A percentile compares a stretch with the other conserved stretches of the same genome.
These are phyloP conservation scores for Papilio polytes DNA, from an alignment of 1,140 invertebrate species.

Conservation along the genomic window DNA sequence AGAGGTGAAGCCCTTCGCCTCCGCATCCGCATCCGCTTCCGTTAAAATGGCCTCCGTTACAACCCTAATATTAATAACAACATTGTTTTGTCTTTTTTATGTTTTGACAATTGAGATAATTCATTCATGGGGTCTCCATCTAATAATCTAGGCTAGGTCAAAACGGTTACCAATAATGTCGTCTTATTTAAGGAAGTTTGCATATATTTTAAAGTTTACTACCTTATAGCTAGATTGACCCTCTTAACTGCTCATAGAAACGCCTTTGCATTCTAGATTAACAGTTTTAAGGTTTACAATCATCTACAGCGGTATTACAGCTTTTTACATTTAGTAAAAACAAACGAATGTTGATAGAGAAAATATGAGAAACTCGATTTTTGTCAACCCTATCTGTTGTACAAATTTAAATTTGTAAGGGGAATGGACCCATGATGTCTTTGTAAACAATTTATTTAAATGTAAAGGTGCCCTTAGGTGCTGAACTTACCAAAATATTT, in stretches of 20 bases:
- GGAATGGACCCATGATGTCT: neutral
- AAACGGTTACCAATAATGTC: too few species aligned
- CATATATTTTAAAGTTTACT: too few species aligned
- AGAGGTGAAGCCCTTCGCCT: too few species aligned
- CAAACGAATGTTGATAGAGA: neutral
- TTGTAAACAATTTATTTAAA: conserved; percentile 1
- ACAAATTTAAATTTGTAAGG: neutral
- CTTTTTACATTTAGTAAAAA: neutral
- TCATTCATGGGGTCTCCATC: neutral
- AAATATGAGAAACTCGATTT: conserved; percentile 7
- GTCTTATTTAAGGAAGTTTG: too few species aligned
- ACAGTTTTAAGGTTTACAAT: neutral
- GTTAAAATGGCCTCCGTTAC: too few species aligned
- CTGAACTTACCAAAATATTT: neutral
- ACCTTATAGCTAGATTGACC: too few species aligned
- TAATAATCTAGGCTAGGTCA: too few species aligned
- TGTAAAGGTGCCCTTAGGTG: neutral
- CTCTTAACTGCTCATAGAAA: too few species aligned
- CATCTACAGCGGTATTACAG: neutral
- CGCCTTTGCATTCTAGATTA: neutral
- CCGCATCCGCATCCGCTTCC: too few species aligned
- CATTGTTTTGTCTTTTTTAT: too few species aligned
- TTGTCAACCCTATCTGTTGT: conserved; percentile 8
- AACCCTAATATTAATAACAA: too few species aligned
- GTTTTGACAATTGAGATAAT: neutral